Evolutionary conservation across 2,888 invertebrate genomes (phyloP), one percentile per base, ranked within the genome.

Genomic region (Spisula subtruncata): DNA sequence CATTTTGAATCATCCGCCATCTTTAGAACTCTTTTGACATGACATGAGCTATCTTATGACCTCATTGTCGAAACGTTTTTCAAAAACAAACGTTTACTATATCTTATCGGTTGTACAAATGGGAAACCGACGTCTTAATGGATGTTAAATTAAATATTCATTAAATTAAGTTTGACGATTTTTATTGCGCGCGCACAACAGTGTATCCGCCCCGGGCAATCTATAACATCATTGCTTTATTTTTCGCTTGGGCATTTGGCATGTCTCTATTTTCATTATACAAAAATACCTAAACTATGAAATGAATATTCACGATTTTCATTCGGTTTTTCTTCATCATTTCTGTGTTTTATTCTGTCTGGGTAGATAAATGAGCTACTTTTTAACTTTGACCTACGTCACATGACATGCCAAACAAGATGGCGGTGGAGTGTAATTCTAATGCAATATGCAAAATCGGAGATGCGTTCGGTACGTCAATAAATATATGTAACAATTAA

Each of bases 401-500:
- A 46, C n/a, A 20, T 81, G 51, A 51, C 25, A 48, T 48, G 51
- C 81, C 25, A 81, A 81, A 35, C 5, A 48, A 16, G 75, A 71
- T 75, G 75, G 84, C 48, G 75, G 32, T 48, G 48, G 51, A 75
- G 25, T n/a, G 54, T 46, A 66, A 71, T 46, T 60, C 6, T 20
- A 75, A 20, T 71, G 83, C 85, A 85, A 85, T 85, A 85, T 85
- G 85, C 85, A 85, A 85, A 85, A 56, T 85, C 85, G 85, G 85
- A 85, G 85, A 48, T 46, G 48, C 81, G 41, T n/a, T 10, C 16
- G 35, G 2, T 81, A 1, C n/a, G 46, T 46, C 51, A 18, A 8
- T 46, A 41, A 35, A 6, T 32, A 66, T 25, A 66, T 41, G 8
- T 5, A 41, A 5, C 4, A 5, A 41, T 41, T 41, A 41, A 41